Evolutionary conservation across 1,140 invertebrate genomes (phyloP), one percentile per base, ranked within the genome.

Genomic region (Heliconius congener): DNA sequence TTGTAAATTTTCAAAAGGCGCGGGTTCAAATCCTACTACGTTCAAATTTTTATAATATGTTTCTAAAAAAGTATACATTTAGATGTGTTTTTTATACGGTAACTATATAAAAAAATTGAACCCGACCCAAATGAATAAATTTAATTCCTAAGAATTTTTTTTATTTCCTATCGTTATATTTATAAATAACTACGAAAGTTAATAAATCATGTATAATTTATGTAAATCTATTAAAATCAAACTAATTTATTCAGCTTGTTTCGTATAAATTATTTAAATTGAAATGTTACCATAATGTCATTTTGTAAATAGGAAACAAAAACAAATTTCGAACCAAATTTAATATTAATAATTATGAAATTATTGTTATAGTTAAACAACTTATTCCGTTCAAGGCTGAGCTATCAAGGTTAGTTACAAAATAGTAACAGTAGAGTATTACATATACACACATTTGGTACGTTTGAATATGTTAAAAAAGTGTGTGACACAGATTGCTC

Each of bases 391-490:
- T 11, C 57, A 60, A 60, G 57, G 60, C 60, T 30, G 23, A 66
- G 27, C 27, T 30, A 30, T 1, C 19, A 77, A 77, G 76, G 76
- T 77, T 42, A 77, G 19, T 77, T 77, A 72, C 76, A 77, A 77
- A 77, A 73, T 77, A 72, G 70, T 77, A 77, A 71, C 46, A 66
- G 30, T 34, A 19, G 76, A 71, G 42, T 77, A 77, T 77, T 3
- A 46, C 76, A 77, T 23, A 77, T 77, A 66, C 23, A 77, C 60
- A 71, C 34, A 77, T 77, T 70, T 77, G 70, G 46, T 60, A 27
- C 27, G 60, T 13, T 77, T 72, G 39, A 23, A 71, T 50, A 50
- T 52, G 46, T 77, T 34, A 72, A 52, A 72, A 71, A 77, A 23
- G 42, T 77, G 16, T 23, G 27, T 71, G 57, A 72, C 70, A 55